Conservation (phyloP, 35 echinoderm and acorn worm genomes). For the Heliocidaris tuberculata region DNA sequence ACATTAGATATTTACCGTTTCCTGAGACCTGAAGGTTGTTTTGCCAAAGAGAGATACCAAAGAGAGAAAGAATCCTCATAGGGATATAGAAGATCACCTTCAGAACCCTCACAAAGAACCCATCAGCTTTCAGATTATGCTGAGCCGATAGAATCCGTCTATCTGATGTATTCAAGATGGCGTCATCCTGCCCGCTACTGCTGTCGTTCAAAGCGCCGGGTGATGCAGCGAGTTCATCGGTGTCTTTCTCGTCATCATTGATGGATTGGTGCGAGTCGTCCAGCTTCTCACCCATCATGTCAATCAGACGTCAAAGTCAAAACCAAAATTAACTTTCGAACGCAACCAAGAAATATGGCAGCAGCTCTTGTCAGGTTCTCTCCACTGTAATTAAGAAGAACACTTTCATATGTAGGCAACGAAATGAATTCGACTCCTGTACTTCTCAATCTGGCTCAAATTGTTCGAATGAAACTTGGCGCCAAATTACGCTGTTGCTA, state of each 20-base stretch:
- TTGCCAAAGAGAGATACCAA: neutral
- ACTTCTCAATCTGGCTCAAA: neutral
- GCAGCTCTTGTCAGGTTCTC: too few species aligned
- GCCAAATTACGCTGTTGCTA: neutral
- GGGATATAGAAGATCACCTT: conserved; percentile 24
- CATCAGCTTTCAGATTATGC: conserved; percentile 8
- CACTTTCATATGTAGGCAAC: neutral
- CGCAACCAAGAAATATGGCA: neutral
- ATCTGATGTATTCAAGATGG: neutral
- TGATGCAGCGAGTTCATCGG: neutral
- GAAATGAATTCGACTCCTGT: neutral
- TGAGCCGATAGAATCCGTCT: conserved; percentile 3
- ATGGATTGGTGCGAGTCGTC: conserved; percentile 23
- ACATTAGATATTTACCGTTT: neutral
- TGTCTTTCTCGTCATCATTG: conserved; percentile 9
- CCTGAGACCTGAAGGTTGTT: neutral
- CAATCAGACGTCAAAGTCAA: neutral
- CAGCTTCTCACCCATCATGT: conserved; percentile 27
- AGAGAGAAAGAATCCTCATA: conserved; percentile 16
- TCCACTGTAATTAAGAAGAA: too few species aligned
- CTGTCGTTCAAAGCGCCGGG: neutral
- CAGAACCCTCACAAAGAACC: neutral
- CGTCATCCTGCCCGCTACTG: neutral
- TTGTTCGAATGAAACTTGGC: neutral
- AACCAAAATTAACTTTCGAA: neutral